These are phyloP conservation scores for Clarias pachynema DNA, from an alignment of 2,797 vertebrate genomes.

Conservation along the genomic window DNA sequence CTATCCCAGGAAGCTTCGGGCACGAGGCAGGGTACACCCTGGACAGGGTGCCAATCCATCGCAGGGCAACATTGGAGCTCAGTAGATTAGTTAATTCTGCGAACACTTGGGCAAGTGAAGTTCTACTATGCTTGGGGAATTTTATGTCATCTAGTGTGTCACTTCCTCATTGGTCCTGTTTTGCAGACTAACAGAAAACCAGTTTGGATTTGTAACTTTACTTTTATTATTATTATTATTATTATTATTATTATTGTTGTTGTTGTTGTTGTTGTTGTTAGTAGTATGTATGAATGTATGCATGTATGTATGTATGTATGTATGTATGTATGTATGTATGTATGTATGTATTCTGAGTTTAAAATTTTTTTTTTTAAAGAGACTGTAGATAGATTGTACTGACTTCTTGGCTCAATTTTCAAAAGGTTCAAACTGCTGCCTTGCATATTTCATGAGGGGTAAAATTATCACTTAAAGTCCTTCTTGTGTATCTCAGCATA, in stretches of 20 bases:
- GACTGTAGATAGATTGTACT: background rate
- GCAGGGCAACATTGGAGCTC: constrained; percentile 61
- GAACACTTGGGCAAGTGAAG: constrained; percentile 22
- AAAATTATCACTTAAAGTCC: constrained; percentile 66
- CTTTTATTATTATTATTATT: too few species aligned
- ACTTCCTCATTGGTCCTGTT: constrained; percentile 45
- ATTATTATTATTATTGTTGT: too few species aligned
- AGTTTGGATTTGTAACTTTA: background rate
- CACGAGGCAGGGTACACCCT: too few species aligned
- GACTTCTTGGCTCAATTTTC: background rate
- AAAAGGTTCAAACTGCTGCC: constrained; percentile 51
- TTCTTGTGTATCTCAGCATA: constrained; percentile 78
- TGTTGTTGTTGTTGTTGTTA: too few species aligned
- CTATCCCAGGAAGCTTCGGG: too few species aligned
- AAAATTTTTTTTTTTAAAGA: too few species aligned
- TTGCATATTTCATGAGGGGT: constrained; percentile 68
- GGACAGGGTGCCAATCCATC: too few species aligned
- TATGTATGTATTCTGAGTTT: background rate
- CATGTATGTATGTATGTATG: background rate
- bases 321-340: too few species aligned
- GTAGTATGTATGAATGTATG: too few species aligned
- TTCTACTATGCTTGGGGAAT: constrained; percentile 37
- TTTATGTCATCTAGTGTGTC: constrained; percentile 35
- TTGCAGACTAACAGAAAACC: constrained; percentile 34
- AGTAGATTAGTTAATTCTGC: constrained; percentile 62